phyloP scores from a whole-genome alignment of 2,113 vertebrate genomes.

The Polypterus bichir region DNA sequence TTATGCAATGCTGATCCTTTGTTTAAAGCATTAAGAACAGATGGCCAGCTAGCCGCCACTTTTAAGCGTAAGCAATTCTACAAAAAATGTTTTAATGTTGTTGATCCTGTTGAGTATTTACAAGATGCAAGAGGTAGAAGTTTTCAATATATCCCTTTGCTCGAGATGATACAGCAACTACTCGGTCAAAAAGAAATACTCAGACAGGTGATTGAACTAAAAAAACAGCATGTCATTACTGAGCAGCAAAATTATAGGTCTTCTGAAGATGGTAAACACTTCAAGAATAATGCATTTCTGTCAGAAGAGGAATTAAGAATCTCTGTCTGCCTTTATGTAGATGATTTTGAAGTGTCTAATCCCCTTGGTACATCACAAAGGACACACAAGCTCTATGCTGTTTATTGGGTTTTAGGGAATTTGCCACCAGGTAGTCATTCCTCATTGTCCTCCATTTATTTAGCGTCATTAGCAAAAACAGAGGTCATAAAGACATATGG shows the following conservation, averaged over 20 bases:
- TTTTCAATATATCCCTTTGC: slow-evolving; percentile 11
- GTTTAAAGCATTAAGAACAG: slow-evolving; percentile 7
- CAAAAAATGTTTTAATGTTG: slow-evolving; percentile 8
- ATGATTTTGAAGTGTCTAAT: background rate
- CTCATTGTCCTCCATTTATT: slow-evolving; percentile 11
- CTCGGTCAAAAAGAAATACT: slow-evolving; percentile 8
- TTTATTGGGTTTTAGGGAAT: slow-evolving; percentile 10
- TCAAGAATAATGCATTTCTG: slow-evolving; percentile 10
- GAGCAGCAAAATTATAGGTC: slow-evolving; percentile 5
- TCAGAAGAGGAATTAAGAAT: slow-evolving; percentile 17
- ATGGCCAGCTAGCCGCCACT: slow-evolving; percentile 11
- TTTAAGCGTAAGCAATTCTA: slow-evolving; percentile 15
- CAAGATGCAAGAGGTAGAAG: slow-evolving; percentile 9
- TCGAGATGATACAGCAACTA: slow-evolving; percentile 12
- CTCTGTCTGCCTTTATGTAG: slow-evolving; percentile 3
- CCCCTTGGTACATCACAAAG: slow-evolving; percentile 9
- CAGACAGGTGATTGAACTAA: slow-evolving; percentile 5
- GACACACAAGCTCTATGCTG: background rate
- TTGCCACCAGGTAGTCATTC: slow-evolving; percentile 16
- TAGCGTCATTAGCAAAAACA: slow-evolving; percentile 13
- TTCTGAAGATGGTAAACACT: slow-evolving; percentile 9
- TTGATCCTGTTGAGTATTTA: slow-evolving; percentile 15
- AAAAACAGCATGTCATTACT: background rate
- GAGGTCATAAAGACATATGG: slow-evolving; percentile 14
- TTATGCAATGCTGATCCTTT: slow-evolving; percentile 9